Base-by-base conservation (phyloP, 2,888 invertebrate genomes). In the Conchocele bisecta region DNA sequence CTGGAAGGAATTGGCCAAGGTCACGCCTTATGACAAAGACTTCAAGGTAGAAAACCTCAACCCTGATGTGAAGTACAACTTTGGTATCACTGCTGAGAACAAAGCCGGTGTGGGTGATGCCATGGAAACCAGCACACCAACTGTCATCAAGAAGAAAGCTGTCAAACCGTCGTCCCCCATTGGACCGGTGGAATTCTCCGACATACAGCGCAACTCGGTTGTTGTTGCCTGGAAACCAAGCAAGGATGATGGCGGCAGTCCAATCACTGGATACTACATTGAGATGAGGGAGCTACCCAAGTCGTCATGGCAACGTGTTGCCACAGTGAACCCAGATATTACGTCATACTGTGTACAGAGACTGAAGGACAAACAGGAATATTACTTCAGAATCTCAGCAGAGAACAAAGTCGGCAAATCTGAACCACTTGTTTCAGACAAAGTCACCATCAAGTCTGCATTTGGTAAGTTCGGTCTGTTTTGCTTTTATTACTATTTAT, bases 1-100 rank as follows among this genome's bases (percentile, higher is more conserved):
- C 37, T 98, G 98, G 98, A 93, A 97, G 89, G 93, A 96, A 66
- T 97, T 98, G 76, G 95, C 96, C 90, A 95, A 96, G 87, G 97
- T 98, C 95, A 97, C 97, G 91, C 72, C 83, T 20, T 82, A 84
- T 64, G 85, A 86, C 58, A 86, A 82, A 60, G 83, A 86, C 24
- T 82, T 83, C 73, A 86, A 85, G 33, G 86, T 88, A 33, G 86
- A 84, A 46, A 85, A 87, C 65, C 81, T 91, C 58, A 72, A 75
- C 28, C 85, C 87, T 29, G 85, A 83, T 31, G 84, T 86, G 57
- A 81, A 81, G 48, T 90, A 91, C 72, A 74, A 85, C 63, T 91
- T 91, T 83, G 75, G 88, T 33, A 87, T 91, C 28, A 77, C 82
- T 50, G 91, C 91, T 24, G 89, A 88, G 71, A 91, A 91, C 80